Percentiles rank a stretch among this genome's conserved stretches.
phyloP scores from a whole-genome alignment of 2,113 vertebrate genomes.

The Mastomys coucha region DNA sequence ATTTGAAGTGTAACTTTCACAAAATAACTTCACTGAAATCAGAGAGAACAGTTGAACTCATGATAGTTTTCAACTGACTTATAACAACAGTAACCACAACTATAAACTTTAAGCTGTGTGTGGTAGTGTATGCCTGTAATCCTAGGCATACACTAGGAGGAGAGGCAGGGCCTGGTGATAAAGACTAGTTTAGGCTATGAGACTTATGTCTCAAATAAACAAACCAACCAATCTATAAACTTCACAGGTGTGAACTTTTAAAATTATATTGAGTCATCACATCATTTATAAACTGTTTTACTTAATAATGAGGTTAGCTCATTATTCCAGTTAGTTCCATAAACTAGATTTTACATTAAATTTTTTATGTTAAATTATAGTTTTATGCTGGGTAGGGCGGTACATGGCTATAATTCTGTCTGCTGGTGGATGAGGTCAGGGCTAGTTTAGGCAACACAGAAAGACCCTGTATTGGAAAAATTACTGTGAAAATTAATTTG shows the following conservation, averaged over 20 bases:
- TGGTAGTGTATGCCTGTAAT: not conserved
- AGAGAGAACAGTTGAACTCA: not conserved
- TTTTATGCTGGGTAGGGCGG: not conserved
- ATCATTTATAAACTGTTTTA: conserved; percentile 35
- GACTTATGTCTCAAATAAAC: not conserved
- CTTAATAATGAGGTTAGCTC: conserved; percentile 35
- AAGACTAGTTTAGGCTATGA: not conserved
- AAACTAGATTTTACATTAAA: conserved; percentile 33
- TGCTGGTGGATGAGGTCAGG: not conserved
- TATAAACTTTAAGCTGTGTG: not conserved
- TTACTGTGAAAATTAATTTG: conserved; percentile 54
- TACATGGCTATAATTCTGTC: not conserved
- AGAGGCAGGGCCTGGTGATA: not conserved
- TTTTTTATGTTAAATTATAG: conserved; percentile 54
- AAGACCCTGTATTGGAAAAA: not conserved
- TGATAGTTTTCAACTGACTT: conserved; percentile 48
- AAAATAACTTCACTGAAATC: conserved; percentile 53
- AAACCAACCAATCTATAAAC: not conserved
- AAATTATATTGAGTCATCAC: conserved; percentile 22
- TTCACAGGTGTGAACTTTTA: conserved; percentile 44
- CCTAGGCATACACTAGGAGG: not conserved
- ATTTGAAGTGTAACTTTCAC: conserved; percentile 38
- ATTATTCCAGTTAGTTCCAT: not conserved
- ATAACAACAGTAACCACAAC: not conserved
- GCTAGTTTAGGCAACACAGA: not conserved